Evolutionary conservation across 2,113 vertebrate genomes (phyloP).

Genomic region (Rhea pennata): DNA sequence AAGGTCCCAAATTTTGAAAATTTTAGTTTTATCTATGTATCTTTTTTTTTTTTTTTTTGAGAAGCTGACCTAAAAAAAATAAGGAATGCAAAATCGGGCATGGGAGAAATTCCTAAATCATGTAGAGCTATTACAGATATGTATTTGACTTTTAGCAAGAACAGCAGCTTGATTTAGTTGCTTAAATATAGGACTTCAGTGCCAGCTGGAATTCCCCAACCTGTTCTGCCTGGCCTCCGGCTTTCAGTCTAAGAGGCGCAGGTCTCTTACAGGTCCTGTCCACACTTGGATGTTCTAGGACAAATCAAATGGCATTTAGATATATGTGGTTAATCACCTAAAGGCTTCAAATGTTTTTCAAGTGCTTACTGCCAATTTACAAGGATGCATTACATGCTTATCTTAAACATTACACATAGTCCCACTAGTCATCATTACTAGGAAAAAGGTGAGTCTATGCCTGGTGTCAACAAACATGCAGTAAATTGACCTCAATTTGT

Average conservation of each 20-base stretch:
- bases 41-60: background rate
- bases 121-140: background rate
- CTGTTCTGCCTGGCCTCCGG: background rate
- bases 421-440: too few species aligned
- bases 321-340: background rate
- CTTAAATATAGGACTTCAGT: background rate
- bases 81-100: background rate
- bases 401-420: background rate
- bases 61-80: background rate
- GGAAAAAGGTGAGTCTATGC: background rate
- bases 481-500: background rate
- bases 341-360: background rate
- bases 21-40: background rate
- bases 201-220: background rate
- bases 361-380: background rate
- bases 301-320: background rate
- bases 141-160: background rate
- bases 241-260: background rate
- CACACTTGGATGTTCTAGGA: background rate
- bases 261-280: background rate
- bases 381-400: background rate
- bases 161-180: background rate
- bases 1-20: background rate
- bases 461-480: background rate
- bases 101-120: background rate